Conservation (phyloP, 1,140 invertebrate genomes). For the Temnothorax curvispinosus region DNA sequence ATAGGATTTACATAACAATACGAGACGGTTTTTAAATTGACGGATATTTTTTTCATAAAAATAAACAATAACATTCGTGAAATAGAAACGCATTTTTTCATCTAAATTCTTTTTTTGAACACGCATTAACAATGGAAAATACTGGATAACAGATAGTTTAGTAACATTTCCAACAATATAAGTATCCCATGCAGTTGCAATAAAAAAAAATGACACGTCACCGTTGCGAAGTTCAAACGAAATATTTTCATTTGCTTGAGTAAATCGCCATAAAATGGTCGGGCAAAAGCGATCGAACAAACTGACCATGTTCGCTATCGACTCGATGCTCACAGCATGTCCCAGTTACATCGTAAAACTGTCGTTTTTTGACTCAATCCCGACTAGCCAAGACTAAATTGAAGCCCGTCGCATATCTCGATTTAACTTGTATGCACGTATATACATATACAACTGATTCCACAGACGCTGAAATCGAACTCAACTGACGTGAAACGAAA, state of each 20-base stretch:
- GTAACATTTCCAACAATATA: background rate
- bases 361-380: slow-evolving; percentile 52
- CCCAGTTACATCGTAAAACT: slow-evolving; percentile 54
- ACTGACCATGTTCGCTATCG: slow-evolving; percentile 53
- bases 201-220: background rate
- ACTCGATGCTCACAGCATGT: slow-evolving; percentile 50
- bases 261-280: slow-evolving; percentile 53
- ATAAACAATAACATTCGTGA: background rate
- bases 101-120: background rate
- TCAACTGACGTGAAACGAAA: slow-evolving; percentile 43
- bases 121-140: background rate
- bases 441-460: slow-evolving; percentile 10
- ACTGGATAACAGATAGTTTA: background rate
- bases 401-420: slow-evolving; percentile 51
- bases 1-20: background rate
- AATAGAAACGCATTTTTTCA: background rate
- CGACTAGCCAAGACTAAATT: slow-evolving; percentile 45
- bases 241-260: slow-evolving; percentile 52
- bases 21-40: background rate
- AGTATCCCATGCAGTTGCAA: background rate
- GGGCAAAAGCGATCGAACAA: slow-evolving; percentile 40
- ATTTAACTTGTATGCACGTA: slow-evolving; percentile 44
- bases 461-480: slow-evolving; percentile 36
- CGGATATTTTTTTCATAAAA: background rate
- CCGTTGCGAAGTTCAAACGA: slow-evolving; percentile 26